Base-by-base conservation (phyloP, 2,113 vertebrate genomes). In the Nibea albiflora region DNA sequence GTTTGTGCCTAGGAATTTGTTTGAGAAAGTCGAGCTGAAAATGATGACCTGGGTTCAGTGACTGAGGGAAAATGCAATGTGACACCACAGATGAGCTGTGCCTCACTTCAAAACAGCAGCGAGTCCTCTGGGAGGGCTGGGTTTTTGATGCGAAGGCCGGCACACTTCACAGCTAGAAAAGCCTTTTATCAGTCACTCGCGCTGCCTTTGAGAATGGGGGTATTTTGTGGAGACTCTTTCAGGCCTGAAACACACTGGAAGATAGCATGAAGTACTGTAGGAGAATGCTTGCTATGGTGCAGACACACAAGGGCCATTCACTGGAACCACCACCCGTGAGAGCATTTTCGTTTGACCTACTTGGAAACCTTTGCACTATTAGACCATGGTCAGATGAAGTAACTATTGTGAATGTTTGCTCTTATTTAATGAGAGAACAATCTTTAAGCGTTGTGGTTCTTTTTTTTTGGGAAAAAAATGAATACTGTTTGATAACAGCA, bases 111-210 rank as follows among this genome's bases (percentile, higher is more conserved):
- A 92, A 93, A 91, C 84, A 75, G 62, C 85, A 78, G 78, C 16
- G 15, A 60, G 52, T 86, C 89, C 85, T 84, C 53, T 73, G 92
- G 91, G 90, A 87, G 78, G 64, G 67, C 46, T 50, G 11, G 50
- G 80, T 72, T 89, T 56, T 78, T 89, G 89, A 92, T 87, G 88
- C 50, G 12, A 81, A 75, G 85, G 85, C 80, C 71, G 47, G 81
- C 62, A 80, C 83, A 91, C 90, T 94, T 93, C 92, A 93, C 89
- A 93, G 92, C 81, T 78, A 79, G 82, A 85, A 89, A 93, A 93
- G 90, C 90, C 90, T 92, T 94, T 94, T 92, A 93, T 94, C 91
- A 92, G 88, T 89, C 87, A 90, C 87, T 91, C 62, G 11, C 47
- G 72, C 85, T 84, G 84, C 83, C 84, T 92, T 87, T 92, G 87